Evolutionary conservation across 1,140 invertebrate species (phyloP).

Genomic region (Mamestra configurata): DNA sequence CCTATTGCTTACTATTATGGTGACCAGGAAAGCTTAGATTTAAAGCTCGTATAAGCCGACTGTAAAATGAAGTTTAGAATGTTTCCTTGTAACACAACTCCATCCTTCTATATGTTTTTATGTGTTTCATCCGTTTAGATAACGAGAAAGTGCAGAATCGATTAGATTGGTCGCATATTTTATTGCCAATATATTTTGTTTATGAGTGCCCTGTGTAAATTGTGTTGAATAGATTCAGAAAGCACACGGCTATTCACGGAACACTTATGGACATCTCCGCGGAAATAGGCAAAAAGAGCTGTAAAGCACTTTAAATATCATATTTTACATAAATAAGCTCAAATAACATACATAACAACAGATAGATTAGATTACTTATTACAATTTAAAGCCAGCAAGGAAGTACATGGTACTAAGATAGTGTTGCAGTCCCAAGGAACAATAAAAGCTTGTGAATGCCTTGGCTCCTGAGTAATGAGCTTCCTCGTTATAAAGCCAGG

Average conservation of each 20-base stretch:
- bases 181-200: constrained; percentile 20
- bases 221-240: neutral
- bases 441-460: constrained; percentile 50
- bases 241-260: neutral
- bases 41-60: constrained; percentile 55
- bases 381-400: constrained; percentile 15
- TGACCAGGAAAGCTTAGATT: constrained; percentile 63
- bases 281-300: too few relatives aligned
- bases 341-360: too few relatives aligned
- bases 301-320: neutral
- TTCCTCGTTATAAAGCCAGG: constrained; percentile 47
- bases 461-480: constrained; percentile 46
- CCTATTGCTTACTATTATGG: constrained; percentile 61
- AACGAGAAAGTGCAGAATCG: constrained; percentile 25
- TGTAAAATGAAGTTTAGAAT: constrained; percentile 50
- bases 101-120: constrained; percentile 33
- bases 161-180: constrained; percentile 23
- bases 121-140: constrained; percentile 41
- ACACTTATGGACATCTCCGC: neutral
- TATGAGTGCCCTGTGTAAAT: neutral
- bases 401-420: constrained; percentile 16
- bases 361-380: too few relatives aligned
- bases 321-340: neutral
- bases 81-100: constrained; percentile 49
- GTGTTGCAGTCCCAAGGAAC: constrained; percentile 35